These are phyloP conservation scores for Lytechinus variegatus DNA, from an alignment of 35 echinoderm and acorn worm species.

Conservation along the genomic window DNA sequence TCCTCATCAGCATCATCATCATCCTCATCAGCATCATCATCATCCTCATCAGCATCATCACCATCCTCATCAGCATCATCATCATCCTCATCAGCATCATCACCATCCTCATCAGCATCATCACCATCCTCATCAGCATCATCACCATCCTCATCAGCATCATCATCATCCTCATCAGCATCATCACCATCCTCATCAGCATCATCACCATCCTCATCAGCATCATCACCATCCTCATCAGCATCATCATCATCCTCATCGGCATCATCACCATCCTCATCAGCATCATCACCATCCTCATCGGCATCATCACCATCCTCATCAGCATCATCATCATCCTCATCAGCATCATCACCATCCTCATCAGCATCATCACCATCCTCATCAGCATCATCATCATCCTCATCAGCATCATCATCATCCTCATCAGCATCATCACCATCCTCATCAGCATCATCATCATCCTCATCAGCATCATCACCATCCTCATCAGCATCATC, in stretches of 20 bases:
- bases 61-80: no score
- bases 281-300: neutral
- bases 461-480: neutral
- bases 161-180: no score
- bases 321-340: neutral
- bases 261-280: neutral
- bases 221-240: neutral
- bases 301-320: no score
- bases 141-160: neutral
- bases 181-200: neutral
- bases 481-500: neutral
- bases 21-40: neutral
- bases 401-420: neutral
- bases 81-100: neutral
- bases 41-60: no score
- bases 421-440: neutral
- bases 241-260: no score
- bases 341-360: neutral
- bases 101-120: no score
- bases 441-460: no score
- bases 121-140: no score
- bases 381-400: neutral
- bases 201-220: neutral
- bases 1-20: no score
- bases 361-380: no score